These are phyloP conservation scores for Plebejus anna DNA, from an alignment of 2,888 invertebrate species.

Conservation along the genomic window DNA sequence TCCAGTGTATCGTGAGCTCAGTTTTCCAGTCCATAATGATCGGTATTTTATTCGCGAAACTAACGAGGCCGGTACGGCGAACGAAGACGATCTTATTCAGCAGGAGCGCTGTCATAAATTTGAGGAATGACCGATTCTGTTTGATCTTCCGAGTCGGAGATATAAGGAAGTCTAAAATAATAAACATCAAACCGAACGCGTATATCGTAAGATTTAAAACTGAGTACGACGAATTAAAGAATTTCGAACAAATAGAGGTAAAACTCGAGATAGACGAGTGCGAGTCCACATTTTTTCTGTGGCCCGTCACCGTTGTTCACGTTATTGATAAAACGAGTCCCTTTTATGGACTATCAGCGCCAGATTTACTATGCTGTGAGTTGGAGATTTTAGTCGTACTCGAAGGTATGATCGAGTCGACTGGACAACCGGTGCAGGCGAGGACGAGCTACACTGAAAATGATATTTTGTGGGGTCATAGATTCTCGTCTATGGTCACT, in stretches of 20 bases:
- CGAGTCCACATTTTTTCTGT: slow-evolving; percentile 95
- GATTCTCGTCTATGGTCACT: slow-evolving; percentile 88
- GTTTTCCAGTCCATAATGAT: slow-evolving; percentile 91
- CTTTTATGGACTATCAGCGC: slow-evolving; percentile 92
- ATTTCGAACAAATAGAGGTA: slow-evolving; percentile 90
- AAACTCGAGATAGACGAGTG: slow-evolving; percentile 89
- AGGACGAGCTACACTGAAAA: slow-evolving; percentile 88
- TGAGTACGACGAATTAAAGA: slow-evolving; percentile 86
- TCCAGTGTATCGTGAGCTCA: slow-evolving; percentile 96
- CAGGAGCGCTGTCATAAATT: slow-evolving; percentile 91
- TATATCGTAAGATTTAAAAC: slow-evolving; percentile 89
- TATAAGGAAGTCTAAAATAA: slow-evolving; percentile 96
- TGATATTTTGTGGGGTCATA: slow-evolving; percentile 93
- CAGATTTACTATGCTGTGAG: slow-evolving; percentile 90
- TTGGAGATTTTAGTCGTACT: slow-evolving; percentile 93
- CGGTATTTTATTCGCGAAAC: slow-evolving; percentile 96
- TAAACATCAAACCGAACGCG: slow-evolving; percentile 93
- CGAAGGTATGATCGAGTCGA: slow-evolving; percentile 94
- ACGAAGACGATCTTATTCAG: slow-evolving; percentile 97
- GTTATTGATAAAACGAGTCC: slow-evolving; percentile 92
- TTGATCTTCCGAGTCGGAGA: slow-evolving; percentile 96
- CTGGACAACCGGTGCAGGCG: slow-evolving; percentile 90
- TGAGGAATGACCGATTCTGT: slow-evolving; percentile 91
- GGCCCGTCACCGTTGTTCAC: slow-evolving; percentile 97
- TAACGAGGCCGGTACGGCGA: slow-evolving; percentile 95